These are phyloP conservation scores for Takifugu flavidus DNA, from an alignment of 2,113 vertebrate genomes.

Conservation along the genomic window DNA sequence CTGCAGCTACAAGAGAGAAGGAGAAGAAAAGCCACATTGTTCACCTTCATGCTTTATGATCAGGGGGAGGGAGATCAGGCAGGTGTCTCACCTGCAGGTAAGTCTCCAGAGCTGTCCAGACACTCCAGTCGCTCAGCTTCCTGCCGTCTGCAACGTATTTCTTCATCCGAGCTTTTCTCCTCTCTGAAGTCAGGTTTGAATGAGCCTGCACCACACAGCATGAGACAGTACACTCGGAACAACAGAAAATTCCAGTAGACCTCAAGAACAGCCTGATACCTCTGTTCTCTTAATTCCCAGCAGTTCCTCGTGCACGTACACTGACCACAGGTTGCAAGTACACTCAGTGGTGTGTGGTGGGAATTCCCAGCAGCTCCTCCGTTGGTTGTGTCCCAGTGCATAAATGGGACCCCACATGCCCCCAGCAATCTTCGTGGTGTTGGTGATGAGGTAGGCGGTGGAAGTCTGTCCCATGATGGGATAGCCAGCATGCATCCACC, in stretches of 20 bases:
- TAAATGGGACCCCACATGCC: slow-evolving; percentile 68
- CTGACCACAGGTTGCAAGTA: slow-evolving; percentile 83
- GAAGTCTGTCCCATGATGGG: slow-evolving; percentile 63
- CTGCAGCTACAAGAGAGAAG: slow-evolving; percentile 68
- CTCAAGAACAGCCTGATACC: slow-evolving; percentile 22
- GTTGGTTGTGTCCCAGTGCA: slow-evolving; percentile 82
- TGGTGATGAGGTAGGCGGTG: slow-evolving; percentile 27
- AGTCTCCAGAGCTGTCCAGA: slow-evolving; percentile 75
- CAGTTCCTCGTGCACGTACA: slow-evolving; percentile 73
- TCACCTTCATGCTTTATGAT: no score
- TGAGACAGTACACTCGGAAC: no score
- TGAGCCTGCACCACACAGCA: slow-evolving; percentile 48
- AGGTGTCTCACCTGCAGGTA: slow-evolving; percentile 73
- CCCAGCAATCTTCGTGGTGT: background rate
- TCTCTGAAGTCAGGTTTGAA: slow-evolving; percentile 9
- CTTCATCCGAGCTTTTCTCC: slow-evolving; percentile 23
- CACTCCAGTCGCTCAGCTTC: slow-evolving; percentile 46
- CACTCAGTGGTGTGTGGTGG: slow-evolving; percentile 75
- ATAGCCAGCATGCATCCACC: slow-evolving; percentile 82
- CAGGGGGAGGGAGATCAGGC: background rate
- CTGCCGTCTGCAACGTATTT: slow-evolving; percentile 38
- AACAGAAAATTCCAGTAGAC: no score
- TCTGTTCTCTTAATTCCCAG: slow-evolving; percentile 52
- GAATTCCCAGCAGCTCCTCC: slow-evolving; percentile 77
- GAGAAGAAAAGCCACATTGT: background rate